Evolutionary conservation across 2,113 vertebrate species (phyloP).

Genomic region (Heterocephalus glaber): DNA sequence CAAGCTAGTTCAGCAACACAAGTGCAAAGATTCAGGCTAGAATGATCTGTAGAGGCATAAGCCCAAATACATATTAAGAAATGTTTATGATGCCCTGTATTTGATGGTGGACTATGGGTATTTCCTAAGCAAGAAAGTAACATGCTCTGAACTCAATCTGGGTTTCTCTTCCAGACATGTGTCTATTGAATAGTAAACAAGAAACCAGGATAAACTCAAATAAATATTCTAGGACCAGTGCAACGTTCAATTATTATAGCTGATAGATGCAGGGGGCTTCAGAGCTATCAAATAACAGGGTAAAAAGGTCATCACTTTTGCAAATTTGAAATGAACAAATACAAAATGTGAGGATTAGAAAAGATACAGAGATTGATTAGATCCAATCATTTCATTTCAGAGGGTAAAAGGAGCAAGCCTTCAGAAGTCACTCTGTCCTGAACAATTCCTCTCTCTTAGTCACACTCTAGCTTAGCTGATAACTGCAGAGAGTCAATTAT

Average conservation of each 20-base stretch:
- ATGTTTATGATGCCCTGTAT: neutral
- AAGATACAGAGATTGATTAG: neutral
- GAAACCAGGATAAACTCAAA: neutral
- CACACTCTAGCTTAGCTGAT: neutral
- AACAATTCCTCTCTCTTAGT: neutral
- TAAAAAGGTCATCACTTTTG: neutral
- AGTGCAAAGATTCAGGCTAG: neutral
- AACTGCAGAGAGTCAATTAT: neutral
- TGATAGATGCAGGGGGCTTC: neutral
- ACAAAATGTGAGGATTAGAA: neutral
- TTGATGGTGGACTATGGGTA: neutral
- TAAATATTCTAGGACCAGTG: neutral
- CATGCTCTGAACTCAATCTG: neutral
- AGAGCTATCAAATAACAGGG: neutral
- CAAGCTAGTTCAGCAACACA: neutral
- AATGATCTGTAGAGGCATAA: neutral
- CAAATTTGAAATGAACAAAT: conserved; percentile 3
- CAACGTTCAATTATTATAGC: neutral
- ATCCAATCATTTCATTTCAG: neutral
- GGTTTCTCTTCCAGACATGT: neutral
- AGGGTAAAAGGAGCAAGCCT: neutral
- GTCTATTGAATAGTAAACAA: neutral
- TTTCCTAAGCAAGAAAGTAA: neutral
- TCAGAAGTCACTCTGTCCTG: neutral
- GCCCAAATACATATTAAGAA: neutral